phyloP scores from a whole-genome alignment of 2,797 vertebrate genomes.

The Parauchenoglanis punctatus region DNA sequence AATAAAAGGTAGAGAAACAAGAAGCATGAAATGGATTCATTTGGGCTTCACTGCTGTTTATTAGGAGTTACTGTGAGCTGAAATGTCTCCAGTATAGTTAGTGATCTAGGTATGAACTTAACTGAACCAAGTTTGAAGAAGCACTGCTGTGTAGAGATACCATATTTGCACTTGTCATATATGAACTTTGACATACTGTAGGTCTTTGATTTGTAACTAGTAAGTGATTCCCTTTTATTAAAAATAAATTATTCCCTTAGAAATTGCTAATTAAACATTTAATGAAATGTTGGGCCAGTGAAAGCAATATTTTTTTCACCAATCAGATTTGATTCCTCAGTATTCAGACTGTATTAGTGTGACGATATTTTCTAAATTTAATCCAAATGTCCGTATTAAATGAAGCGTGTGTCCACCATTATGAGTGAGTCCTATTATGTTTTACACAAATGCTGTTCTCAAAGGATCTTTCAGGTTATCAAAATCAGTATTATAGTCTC shows the following conservation, averaged over 20 bases:
- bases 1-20: neutral
- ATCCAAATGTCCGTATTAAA: too few species aligned
- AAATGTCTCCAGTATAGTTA: neutral
- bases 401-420: too few species aligned
- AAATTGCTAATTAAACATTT: neutral
- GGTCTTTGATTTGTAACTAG: neutral
- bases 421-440: too few species aligned
- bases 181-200: neutral
- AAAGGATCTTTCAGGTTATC: too few species aligned
- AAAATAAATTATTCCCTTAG: neutral
- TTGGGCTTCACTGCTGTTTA: conserved; percentile 2
- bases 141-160: neutral
- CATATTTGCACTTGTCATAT: neutral
- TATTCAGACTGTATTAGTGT: too few species aligned
- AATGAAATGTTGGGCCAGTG: neutral
- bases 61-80: neutral
- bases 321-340: neutral
- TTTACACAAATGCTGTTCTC: too few species aligned
- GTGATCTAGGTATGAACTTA: neutral
- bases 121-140: neutral
- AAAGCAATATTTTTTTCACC: neutral
- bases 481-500: too few species aligned
- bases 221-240: neutral
- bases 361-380: too few species aligned
- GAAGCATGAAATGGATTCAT: neutral